Conservation (phyloP, 2,888 invertebrate genomes). For the Drosophila koepferae region DNA sequence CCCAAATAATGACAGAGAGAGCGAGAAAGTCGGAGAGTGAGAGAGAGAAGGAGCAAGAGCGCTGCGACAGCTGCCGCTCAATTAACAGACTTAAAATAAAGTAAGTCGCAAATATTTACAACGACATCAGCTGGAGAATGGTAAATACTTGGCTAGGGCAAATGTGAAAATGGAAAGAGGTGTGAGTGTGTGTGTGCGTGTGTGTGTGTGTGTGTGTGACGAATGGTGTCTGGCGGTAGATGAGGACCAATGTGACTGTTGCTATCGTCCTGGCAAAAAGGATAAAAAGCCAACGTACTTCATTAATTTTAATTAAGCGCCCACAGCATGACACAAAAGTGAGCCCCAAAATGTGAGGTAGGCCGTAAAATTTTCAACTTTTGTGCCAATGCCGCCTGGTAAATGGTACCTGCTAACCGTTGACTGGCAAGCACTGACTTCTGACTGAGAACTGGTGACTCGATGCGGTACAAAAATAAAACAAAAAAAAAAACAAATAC, state of each 20-base stretch:
- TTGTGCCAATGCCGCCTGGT: slow-evolving; percentile 28
- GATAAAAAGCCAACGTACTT: slow-evolving; percentile 74
- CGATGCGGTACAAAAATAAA: neutral
- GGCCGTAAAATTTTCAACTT: slow-evolving; percentile 30
- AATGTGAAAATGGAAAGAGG: neutral
- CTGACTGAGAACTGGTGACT: slow-evolving; percentile 3
- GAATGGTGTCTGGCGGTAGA: neutral
- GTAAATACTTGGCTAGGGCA: slow-evolving; percentile 13
- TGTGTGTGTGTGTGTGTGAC: neutral
- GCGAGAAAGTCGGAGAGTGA: neutral
- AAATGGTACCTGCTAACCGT: slow-evolving; percentile 9
- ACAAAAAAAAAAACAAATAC: neutral
- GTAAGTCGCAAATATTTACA: slow-evolving; percentile 63
- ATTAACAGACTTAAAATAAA: slow-evolving; percentile 68
- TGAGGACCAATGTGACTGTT: neutral
- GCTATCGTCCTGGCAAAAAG: slow-evolving; percentile 45
- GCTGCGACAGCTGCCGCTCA: slow-evolving; percentile 42
- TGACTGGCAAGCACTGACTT: slow-evolving; percentile 7
- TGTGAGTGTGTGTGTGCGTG: neutral
- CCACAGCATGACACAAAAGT: slow-evolving; percentile 67
- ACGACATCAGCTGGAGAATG: slow-evolving; percentile 35
- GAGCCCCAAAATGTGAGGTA: slow-evolving; percentile 34
- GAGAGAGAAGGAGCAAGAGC: neutral
- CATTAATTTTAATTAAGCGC: slow-evolving; percentile 77
- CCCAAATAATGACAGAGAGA: neutral